Evolutionary conservation across 2,113 vertebrate species (phyloP).

Genomic region (Paraplagusia blochii): DNA sequence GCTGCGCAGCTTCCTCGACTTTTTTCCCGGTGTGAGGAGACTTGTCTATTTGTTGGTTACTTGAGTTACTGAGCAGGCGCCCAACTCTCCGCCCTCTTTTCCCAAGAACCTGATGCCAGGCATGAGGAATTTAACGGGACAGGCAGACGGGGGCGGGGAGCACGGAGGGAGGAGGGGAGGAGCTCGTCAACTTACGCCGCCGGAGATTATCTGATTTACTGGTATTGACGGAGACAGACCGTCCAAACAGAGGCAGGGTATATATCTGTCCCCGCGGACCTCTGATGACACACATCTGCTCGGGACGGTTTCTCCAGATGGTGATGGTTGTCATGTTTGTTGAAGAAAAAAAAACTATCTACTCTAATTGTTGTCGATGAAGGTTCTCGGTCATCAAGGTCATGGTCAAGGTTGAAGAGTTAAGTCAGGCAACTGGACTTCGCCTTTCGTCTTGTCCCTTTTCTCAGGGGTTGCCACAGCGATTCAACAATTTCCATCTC

Average conservation of each 20-base stretch:
- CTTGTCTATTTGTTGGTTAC: slow-evolving; percentile 5
- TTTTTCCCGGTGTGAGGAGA: slow-evolving; percentile 15
- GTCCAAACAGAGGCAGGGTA: slow-evolving; percentile 3
- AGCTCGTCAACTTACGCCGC: slow-evolving; percentile 27
- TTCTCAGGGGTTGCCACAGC: too few species aligned
- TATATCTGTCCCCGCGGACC: background rate
- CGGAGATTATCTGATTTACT: slow-evolving; percentile 46
- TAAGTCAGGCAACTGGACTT: too few species aligned
- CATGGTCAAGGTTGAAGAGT: too few species aligned
- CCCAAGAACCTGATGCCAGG: slow-evolving; percentile 52
- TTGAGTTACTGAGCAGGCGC: slow-evolving; percentile 22
- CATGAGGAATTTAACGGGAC: slow-evolving; percentile 49
- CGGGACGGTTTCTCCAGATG: background rate
- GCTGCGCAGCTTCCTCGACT: background rate
- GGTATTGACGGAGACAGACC: slow-evolving; percentile 15
- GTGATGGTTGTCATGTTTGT: too few species aligned
- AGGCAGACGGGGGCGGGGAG: slow-evolving; percentile 32
- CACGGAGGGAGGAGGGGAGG: slow-evolving; percentile 9
- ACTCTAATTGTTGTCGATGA: too few species aligned
- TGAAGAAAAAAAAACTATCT: too few species aligned
- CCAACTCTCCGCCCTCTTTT: slow-evolving; percentile 58
- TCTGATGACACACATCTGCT: background rate
- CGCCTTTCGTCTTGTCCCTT: too few species aligned
- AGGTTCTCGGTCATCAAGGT: too few species aligned
- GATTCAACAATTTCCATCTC: too few species aligned